Evolutionary conservation across 2,113 vertebrate species (phyloP), one percentile per base, ranked within the genome.

Genomic region (Motacilla alba): DNA sequence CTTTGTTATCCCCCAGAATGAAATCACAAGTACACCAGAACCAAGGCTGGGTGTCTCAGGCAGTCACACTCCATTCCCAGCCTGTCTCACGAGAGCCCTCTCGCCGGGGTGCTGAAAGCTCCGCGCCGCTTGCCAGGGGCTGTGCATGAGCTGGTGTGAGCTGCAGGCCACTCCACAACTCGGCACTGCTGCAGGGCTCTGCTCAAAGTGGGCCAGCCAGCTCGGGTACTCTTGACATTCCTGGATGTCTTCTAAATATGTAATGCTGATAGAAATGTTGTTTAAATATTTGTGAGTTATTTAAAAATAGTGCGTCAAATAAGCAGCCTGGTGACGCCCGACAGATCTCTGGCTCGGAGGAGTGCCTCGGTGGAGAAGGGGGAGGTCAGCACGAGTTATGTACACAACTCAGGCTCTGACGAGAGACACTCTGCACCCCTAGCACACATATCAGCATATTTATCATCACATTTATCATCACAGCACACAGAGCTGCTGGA

Each of bases 221-320:
- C 76, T 33, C 1, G 66, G 86, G 35, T n/a, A 63, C 68, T 86
- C 68, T 83, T 33, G 76, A 89, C 55, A 17, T 93, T 92, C 86
- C 85, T 93, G 80, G 64, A 46, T 86, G 82, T 88, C 91, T 94
- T 64, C 92, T 86, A 78, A 93, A 89, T 89, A 90, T 90, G 74
- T 7, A 84, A 79, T 13, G 81, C 78, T 47, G 72, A 66, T 14
- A 95, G 94, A 96, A 91, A 91, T 31, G 68, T 66, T 93, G 86
- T 96, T 95, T 95, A 96, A 95, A 95, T 93, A 93, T 95, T 90
- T 96, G 90, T 31, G 89, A 95, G 90, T 67, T 91, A 93, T 96
- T 94, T 93, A 84, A 95, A 92, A 92, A 75, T 27, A 85, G 77
- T 95, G 83, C 75, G 72, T 97, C 93, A 95, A 55, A 58, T 93